These are phyloP conservation scores for Phocoena sinus DNA, from an alignment of 2,113 vertebrate genomes.

Conservation along the genomic window DNA sequence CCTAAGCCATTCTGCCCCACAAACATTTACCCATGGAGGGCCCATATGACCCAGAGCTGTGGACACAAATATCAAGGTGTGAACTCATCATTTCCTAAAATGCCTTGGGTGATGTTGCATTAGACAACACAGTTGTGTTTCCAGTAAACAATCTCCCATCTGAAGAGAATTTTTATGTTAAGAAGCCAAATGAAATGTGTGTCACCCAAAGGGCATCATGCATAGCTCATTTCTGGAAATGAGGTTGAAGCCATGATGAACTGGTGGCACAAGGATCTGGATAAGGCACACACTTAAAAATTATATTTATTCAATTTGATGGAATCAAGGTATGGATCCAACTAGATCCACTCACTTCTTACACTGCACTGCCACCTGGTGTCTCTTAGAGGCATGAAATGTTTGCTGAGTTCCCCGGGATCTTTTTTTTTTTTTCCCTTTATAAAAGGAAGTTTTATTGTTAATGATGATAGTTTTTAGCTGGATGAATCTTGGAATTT, in stretches of 20 bases:
- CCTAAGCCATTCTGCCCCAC: background rate
- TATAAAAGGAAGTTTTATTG: no score
- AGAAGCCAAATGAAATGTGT: background rate
- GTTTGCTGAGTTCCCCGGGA: background rate
- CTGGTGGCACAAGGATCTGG: background rate
- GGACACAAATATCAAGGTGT: background rate
- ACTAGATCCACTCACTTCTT: background rate
- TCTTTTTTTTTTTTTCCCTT: background rate
- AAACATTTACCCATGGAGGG: accelerated
- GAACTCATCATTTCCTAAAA: background rate
- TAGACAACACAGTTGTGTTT: background rate
- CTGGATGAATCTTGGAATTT: background rate
- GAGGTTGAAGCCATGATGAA: background rate
- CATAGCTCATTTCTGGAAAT: background rate
- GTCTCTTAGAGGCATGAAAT: background rate
- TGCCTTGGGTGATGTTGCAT: background rate
- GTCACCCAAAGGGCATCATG: background rate
- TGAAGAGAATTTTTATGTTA: background rate
- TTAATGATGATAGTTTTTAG: background rate
- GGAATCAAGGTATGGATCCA: accelerated
- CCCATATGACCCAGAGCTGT: background rate
- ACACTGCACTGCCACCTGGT: slow-evolving; percentile 43
- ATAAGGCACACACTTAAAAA: background rate
- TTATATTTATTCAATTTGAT: background rate
- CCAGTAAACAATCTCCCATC: background rate